Conservation (phyloP, 2,113 vertebrate species). For the Boleophthalmus pectinirostris region DNA sequence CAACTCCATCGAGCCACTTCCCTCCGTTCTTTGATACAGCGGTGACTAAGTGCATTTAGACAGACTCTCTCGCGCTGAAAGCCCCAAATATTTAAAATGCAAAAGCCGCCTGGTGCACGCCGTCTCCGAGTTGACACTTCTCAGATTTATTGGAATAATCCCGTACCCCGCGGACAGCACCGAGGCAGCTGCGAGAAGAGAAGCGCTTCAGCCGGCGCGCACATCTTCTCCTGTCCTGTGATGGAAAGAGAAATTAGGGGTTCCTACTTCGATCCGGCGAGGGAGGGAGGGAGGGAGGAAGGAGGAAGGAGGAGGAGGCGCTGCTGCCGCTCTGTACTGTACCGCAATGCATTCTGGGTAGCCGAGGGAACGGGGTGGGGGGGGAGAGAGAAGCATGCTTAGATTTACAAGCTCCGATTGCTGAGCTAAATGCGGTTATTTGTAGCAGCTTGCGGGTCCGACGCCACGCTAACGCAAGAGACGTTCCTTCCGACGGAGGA, state of each 20-base stretch:
- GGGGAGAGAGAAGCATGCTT: slow-evolving; percentile 57
- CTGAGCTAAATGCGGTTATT: slow-evolving; percentile 58
- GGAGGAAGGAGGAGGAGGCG: slow-evolving; percentile 49
- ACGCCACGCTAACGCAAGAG: slow-evolving; percentile 47
- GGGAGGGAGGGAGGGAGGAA: no score
- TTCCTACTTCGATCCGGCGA: slow-evolving; percentile 10
- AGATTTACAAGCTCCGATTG: slow-evolving; percentile 61
- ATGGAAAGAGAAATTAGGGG: slow-evolving; percentile 16
- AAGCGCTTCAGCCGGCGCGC: slow-evolving; percentile 37
- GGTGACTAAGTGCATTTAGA: slow-evolving; percentile 9
- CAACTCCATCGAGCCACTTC: neutral
- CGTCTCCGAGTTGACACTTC: slow-evolving; percentile 63
- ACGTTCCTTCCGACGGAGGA: slow-evolving; percentile 23
- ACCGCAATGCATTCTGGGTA: slow-evolving; percentile 68
- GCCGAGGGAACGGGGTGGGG: slow-evolving; percentile 50
- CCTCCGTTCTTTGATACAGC: neutral
- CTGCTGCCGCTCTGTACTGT: slow-evolving; percentile 24
- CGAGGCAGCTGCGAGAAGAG: slow-evolving; percentile 48
- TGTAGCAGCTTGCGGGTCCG: slow-evolving; percentile 37
- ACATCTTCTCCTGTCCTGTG: slow-evolving; percentile 28
- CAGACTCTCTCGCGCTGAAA: slow-evolving; percentile 12
- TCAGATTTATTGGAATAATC: slow-evolving; percentile 58
- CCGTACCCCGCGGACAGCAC: slow-evolving; percentile 37
- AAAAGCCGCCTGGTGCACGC: slow-evolving; percentile 35
- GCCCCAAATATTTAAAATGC: slow-evolving; percentile 45